Evolutionary conservation across 2,797 vertebrate species (phyloP).

Genomic region (Oreonectes daqikongensis): DNA sequence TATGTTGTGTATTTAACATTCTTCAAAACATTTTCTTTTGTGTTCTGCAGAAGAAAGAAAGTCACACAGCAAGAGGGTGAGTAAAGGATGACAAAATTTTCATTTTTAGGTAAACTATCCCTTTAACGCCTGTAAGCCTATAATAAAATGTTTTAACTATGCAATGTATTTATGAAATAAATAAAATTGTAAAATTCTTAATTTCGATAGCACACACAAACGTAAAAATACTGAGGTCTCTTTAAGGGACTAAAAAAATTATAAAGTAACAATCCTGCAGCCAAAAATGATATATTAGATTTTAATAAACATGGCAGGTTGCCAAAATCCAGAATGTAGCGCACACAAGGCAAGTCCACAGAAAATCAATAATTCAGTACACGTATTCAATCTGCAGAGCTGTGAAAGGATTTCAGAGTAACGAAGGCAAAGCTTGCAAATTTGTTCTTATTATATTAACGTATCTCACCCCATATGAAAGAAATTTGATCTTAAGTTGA

Average conservation of each 20-base stretch:
- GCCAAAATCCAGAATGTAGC: background rate
- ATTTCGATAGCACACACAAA: too few relatives aligned
- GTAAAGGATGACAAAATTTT: too few relatives aligned
- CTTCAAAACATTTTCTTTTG: too few relatives aligned
- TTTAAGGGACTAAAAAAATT: background rate
- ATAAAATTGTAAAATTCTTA: too few relatives aligned
- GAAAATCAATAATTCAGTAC: conserved; percentile 36
- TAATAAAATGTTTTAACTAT: too few relatives aligned
- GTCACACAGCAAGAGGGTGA: too few relatives aligned
- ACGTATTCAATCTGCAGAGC: conserved; percentile 20
- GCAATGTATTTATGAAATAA: too few relatives aligned
- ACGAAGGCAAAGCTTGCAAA: background rate
- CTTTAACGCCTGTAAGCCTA: too few relatives aligned
- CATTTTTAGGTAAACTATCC: too few relatives aligned
- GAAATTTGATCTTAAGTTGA: background rate
- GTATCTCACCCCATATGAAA: background rate
- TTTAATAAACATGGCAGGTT: conserved; percentile 1
- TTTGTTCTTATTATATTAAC: conserved; percentile 36
- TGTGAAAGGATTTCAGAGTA: conserved; percentile 2
- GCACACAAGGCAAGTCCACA: conserved; percentile 4
- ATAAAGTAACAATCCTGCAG: background rate
- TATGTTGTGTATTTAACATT: too few relatives aligned
- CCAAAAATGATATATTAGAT: conserved; percentile 9
- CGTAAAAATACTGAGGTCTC: too few relatives aligned
- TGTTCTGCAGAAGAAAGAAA: too few relatives aligned